Base-by-base conservation (phyloP, 2,113 vertebrate genomes). In the Sinocyclocheilus anophthalmus region DNA sequence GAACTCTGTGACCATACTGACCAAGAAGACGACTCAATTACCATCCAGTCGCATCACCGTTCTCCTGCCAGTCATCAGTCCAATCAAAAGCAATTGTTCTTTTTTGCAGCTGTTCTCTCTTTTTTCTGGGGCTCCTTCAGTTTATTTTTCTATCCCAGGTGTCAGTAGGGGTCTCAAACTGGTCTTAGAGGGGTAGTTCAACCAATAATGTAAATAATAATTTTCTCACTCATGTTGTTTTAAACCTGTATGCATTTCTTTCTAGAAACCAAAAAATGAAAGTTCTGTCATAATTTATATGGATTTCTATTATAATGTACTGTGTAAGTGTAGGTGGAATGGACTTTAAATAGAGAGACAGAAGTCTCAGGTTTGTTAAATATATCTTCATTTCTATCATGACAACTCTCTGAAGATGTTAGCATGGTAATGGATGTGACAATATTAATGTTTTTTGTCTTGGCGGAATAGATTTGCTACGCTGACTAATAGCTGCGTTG, bases 1-100 rank as follows among this genome's bases (percentile, higher is more conserved):
- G 87, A 87, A 59, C 81, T 89, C 69, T 88, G 45, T 26, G 88
- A 69, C 30, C 55, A 61, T 53, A 84, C 82, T 84, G 87, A 88
- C 83, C 87, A 67, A n/a, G 3, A 42, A 70, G 57, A 37, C 33
- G 9, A 18, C 84, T 48, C 45, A 48, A 3, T 48, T 48, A 2
- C 2, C 11, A 12, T 3, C 45, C 45, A 48, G 45, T 48, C 10
- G 26, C 8, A 70, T 59, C n/a, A 73, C 72, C 48, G 10, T 78
- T 50, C 57, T 53, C 8, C 1, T 42, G 42, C 42, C 42, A 42
- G 42, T 42, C 42, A 42, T 42, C 7, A 83, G 39, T 30, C 78
- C 12, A 12, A 24, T 30, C n/a, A 50, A 45, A 76, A 20, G 57
- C n/a, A 2, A 11, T 55, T 3, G 7, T 0, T 39, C 7, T 53